Evolutionary conservation across 2,797 vertebrate genomes (phyloP), one percentile per base, ranked within the genome.

Genomic region (Dryobates pubescens): DNA sequence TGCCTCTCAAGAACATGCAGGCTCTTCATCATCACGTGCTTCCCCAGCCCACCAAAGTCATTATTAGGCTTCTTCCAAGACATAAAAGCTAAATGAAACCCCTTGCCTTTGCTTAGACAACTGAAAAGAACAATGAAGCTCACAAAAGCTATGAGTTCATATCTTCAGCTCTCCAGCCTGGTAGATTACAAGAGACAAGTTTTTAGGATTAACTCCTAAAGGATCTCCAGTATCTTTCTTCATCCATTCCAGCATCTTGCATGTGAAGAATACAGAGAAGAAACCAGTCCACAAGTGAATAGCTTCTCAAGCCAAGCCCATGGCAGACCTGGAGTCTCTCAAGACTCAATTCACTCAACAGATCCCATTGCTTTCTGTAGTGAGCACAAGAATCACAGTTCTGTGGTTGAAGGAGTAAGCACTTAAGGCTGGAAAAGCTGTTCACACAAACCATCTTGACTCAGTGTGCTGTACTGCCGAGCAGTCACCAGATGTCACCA

Each of bases 401-500:
- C 36, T 24, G 22, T 51, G 74, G 43, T 15, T 61, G 58, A 58
- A 77, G 32, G 9, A 65, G 4, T 13, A 56, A 73, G 5, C 29
- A 59, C 10, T 17, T 9, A n/a, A 86, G n/a, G 29, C 19, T 45
- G 38, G 67, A 91, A 82, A 81, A 78, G 62, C 27, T 29, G 36
- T 8, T 77, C 81, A 45, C 22, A 6, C 3, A 36, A 30, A 23
- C 9, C 2, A 36, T n/a, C 4, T 1, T 5, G 23, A 56, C 27
- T 34, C 32, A 57, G 30, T 32, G 15, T 64, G 75, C 74, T 86
- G 43, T 65, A 49, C 30, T 67, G 9, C 0, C 16, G 18, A 63
- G 63, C 29, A 72, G 70, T 70, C 89, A 90, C 73, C 88, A 96
- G 90, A 63, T 94, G 90, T 80, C 96, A 86, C 38, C 57, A 63